A percentile compares a stretch with the other conserved stretches of the same genome.
phyloP scores from a whole-genome alignment of 2,888 invertebrate genomes.

The Abscondita cerata region DNA sequence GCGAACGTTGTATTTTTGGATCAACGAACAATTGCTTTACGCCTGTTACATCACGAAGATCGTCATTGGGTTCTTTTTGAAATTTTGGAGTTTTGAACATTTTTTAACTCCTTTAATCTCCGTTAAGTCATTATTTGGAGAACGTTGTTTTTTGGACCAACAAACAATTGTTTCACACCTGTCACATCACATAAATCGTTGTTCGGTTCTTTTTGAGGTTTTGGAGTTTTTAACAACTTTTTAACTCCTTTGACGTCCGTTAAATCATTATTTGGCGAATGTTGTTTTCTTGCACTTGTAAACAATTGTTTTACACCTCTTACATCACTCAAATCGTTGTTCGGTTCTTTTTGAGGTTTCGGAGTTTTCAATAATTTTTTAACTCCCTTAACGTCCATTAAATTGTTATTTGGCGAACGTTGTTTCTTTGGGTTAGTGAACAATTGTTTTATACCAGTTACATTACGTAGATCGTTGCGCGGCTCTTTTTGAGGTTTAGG shows the following conservation, averaged over 20 bases:
- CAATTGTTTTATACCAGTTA: not conserved
- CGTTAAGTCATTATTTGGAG: slow-evolving; percentile 52
- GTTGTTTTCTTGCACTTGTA: slow-evolving; percentile 27
- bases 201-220: slow-evolving; percentile 49
- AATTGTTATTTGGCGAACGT: slow-evolving; percentile 48
- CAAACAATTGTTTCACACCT: slow-evolving; percentile 50
- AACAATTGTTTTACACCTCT: slow-evolving; percentile 27
- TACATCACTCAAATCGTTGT: slow-evolving; percentile 14
- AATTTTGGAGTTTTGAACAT: slow-evolving; percentile 41
- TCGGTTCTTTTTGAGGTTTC: slow-evolving; percentile 39
- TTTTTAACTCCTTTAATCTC: slow-evolving; percentile 33
- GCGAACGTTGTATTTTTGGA: slow-evolving; percentile 31
- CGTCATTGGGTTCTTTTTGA: slow-evolving; percentile 26
- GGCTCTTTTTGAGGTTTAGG: not conserved
- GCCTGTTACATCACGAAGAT: slow-evolving; percentile 33
- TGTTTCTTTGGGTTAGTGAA: slow-evolving; percentile 32
- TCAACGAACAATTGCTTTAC: slow-evolving; percentile 45
- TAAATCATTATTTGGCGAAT: slow-evolving; percentile 56
- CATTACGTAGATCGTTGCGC: not conserved
- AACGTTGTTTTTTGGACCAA: slow-evolving; percentile 34
- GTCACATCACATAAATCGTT: slow-evolving; percentile 54
- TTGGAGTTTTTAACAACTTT: slow-evolving; percentile 50
- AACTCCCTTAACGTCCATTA: slow-evolving; percentile 40
- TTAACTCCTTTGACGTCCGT: slow-evolving; percentile 59
- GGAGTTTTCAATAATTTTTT: slow-evolving; percentile 42